A percentile compares a stretch with the other conserved stretches of the same genome.
These are phyloP conservation scores for Anastrepha obliqua DNA, from an alignment of 1,140 invertebrate genomes.

Conservation along the genomic window DNA sequence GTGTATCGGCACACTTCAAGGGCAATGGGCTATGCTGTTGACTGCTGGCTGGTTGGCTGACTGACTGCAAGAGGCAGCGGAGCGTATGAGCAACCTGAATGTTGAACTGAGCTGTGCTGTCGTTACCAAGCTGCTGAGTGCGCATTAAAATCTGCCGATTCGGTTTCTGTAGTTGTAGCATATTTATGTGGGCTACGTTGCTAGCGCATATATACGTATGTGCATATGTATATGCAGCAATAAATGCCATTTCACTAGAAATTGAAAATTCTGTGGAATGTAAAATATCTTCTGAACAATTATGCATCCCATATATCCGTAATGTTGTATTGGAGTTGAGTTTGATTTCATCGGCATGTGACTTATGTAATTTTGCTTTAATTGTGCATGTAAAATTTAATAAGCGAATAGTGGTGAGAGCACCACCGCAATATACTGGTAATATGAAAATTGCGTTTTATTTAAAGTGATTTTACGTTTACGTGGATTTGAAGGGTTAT, in stretches of 20 bases:
- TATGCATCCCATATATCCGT: background rate
- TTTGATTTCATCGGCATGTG: background rate
- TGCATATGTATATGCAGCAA: too few species aligned
- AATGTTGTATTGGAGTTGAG: background rate
- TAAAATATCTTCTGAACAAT: background rate
- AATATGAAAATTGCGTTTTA: background rate
- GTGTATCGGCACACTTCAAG: background rate
- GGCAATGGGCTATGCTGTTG: background rate
- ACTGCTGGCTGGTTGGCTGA: background rate
- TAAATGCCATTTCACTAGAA: background rate
- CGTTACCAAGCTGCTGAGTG: background rate
- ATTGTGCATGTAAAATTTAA: background rate
- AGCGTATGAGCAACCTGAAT: conserved; percentile 5
- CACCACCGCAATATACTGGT: background rate
- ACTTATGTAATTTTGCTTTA: background rate
- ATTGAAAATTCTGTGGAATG: background rate
- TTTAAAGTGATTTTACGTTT: too few species aligned
- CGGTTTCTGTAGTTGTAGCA: background rate
- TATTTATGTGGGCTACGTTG: background rate
- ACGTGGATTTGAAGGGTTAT: too few species aligned
- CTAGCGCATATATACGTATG: background rate
- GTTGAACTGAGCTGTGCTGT: background rate
- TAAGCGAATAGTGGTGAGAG: background rate
- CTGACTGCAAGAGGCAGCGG: background rate
- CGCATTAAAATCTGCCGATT: background rate